Percentiles rank a stretch among this genome's conserved stretches.
phyloP scores from a whole-genome alignment of 2,797 vertebrate genomes.

The Platalea minor region DNA sequence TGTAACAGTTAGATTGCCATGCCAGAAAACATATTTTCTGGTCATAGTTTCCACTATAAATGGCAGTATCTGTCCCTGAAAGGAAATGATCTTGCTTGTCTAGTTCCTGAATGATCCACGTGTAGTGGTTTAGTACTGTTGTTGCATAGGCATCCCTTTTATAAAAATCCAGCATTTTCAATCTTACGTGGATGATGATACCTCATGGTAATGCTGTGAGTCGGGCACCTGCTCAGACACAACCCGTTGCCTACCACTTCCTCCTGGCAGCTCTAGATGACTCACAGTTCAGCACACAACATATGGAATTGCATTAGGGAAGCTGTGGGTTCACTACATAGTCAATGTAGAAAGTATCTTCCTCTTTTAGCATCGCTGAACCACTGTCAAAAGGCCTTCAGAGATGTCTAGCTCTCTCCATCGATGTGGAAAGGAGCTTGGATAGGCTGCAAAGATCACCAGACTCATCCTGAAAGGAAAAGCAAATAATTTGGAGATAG shows the following conservation, averaged over 20 bases:
- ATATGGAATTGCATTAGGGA: background rate
- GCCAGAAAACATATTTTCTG: background rate
- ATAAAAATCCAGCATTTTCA: background rate
- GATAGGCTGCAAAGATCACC: background rate
- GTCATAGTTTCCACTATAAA: background rate
- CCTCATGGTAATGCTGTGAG: background rate
- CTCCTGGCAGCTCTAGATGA: background rate
- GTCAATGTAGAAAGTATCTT: background rate
- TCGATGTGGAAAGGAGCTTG: background rate
- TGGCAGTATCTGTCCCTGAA: background rate
- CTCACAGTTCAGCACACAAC: background rate
- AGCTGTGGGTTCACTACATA: background rate
- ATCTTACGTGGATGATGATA: background rate
- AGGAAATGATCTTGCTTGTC: background rate
- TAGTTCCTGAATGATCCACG: background rate
- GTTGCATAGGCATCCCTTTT: background rate
- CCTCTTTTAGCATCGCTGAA: background rate
- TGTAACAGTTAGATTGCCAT: background rate
- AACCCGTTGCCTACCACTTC: conserved; percentile 5
- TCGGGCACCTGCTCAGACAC: conserved; percentile 34
- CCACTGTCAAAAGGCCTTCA: background rate
- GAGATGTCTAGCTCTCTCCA: background rate
- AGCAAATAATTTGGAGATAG: background rate
- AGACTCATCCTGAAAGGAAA: background rate
- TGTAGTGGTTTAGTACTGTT: background rate